phyloP scores from a whole-genome alignment of 2,797 vertebrate genomes.

The Phataginus tetradactyla region DNA sequence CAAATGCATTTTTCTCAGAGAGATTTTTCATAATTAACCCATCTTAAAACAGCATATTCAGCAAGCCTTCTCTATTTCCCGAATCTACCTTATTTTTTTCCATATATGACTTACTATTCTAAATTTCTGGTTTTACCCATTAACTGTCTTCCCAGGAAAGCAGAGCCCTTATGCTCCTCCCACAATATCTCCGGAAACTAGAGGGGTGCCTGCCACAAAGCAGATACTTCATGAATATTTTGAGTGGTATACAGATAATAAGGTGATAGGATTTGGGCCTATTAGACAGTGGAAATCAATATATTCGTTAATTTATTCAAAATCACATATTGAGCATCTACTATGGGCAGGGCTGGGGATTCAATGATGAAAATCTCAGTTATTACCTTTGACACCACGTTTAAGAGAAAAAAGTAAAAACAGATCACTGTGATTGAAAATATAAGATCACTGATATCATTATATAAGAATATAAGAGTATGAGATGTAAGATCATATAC shows the following conservation, averaged over 20 bases:
- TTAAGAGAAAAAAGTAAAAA: background rate
- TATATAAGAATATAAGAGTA: too few relatives aligned
- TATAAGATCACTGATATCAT: background rate
- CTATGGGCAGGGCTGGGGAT: background rate
- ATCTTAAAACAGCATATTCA: background rate
- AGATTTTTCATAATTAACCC: background rate
- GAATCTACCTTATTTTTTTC: background rate
- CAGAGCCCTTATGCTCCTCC: background rate
- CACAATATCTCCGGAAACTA: background rate
- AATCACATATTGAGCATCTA: background rate
- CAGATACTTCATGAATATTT: background rate
- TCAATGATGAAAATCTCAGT: background rate
- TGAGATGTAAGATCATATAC: too few relatives aligned
- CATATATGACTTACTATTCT: background rate
- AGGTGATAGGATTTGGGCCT: background rate
- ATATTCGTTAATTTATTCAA: constrained; percentile 21
- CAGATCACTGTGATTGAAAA: background rate
- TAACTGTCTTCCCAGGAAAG: background rate
- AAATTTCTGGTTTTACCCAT: background rate
- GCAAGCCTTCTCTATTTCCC: background rate
- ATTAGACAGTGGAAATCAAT: background rate
- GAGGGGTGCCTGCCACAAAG: background rate
- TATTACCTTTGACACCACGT: background rate
- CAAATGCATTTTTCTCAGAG: background rate
- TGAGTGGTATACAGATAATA: background rate